Conservation (phyloP, 2,113 vertebrate genomes). For the Pelecanus crispus region DNA sequence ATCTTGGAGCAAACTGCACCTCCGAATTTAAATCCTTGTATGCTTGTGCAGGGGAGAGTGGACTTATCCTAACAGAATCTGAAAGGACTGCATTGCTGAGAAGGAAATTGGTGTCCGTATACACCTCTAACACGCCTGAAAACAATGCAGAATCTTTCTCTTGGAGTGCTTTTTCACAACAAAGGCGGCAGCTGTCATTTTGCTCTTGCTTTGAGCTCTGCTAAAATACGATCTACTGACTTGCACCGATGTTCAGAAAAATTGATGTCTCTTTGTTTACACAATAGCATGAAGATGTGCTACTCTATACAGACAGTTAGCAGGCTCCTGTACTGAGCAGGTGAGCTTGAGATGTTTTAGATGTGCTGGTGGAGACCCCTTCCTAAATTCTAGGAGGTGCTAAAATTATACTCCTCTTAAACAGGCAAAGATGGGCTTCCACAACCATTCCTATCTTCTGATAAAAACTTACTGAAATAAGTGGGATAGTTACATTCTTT, state of each 20-base stretch:
- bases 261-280: neutral
- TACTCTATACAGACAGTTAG: neutral
- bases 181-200: neutral
- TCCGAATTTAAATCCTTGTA: neutral
- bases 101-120: fast-evolving
- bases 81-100: neutral
- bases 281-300: neutral
- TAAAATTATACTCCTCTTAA: neutral
- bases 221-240: neutral
- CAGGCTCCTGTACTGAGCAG: neutral
- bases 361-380: neutral
- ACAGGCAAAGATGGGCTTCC: neutral
- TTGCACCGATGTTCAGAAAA: neutral
- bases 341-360: neutral
- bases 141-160: neutral
- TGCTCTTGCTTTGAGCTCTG: neutral
- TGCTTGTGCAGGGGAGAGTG: neutral
- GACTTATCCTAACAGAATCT: neutral
- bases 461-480: neutral
- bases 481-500: neutral
- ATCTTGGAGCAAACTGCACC: neutral
- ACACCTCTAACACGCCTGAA: neutral
- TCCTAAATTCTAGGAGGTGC: neutral
- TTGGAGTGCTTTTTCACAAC: neutral
- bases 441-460: neutral